Evolutionary conservation across 2,888 invertebrate species (phyloP).

Genomic region (Cataglyphis rosenhaueri): DNA sequence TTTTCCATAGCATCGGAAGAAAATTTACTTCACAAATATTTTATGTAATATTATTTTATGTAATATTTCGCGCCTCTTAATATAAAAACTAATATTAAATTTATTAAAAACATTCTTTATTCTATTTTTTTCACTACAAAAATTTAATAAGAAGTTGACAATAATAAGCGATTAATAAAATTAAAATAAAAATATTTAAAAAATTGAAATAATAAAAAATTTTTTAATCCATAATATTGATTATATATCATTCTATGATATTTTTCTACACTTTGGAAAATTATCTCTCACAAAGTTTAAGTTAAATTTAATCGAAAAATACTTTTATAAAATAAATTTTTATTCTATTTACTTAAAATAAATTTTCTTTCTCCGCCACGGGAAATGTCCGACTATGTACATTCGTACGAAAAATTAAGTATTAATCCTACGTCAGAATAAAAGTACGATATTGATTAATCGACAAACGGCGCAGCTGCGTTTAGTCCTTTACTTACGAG

Average conservation of each 20-base stretch:
- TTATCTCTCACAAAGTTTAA: background rate
- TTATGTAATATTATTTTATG: background rate
- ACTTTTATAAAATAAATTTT: background rate
- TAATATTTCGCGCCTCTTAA: background rate
- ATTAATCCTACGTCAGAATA: conserved; percentile 22
- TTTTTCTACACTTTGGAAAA: background rate
- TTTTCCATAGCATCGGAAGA: background rate
- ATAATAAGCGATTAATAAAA: background rate
- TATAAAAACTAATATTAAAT: background rate
- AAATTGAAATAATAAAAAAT: background rate
- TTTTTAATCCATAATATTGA: background rate
- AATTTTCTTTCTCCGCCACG: background rate
- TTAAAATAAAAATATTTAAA: background rate
- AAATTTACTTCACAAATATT: background rate
- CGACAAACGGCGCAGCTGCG: conserved; percentile 3
- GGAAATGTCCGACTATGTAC: background rate
- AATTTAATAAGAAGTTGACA: background rate
- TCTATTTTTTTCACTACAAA: background rate
- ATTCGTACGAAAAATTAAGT: conserved; percentile 9
- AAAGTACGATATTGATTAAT: conserved; percentile 39
- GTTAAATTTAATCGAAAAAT: background rate
- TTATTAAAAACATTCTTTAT: background rate
- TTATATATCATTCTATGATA: background rate
- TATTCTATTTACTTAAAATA: background rate
- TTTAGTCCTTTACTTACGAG: conserved; percentile 20